Evolutionary conservation across 2,888 invertebrate species (phyloP), one percentile per base, ranked within the genome.

Genomic region (Odontomyia ornata): DNA sequence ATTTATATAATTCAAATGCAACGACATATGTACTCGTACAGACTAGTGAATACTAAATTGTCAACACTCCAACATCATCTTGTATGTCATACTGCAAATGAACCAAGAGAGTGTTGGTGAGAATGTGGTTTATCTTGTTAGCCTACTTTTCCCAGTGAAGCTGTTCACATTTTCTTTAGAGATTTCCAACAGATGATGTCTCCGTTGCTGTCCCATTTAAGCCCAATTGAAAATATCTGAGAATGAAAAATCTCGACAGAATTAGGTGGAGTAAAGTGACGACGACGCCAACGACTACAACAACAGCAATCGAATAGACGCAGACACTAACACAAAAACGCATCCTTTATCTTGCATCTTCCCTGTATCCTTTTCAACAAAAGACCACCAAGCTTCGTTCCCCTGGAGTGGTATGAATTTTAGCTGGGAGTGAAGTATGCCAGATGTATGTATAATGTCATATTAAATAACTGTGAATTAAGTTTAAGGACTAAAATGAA

Each of bases 111-210:
- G 25, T 25, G 23, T 2, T n/a, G n/a, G n/a, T 2, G 69, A 47
- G 69, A 69, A 69, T 69, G 69, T 69, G 69, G 69, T 69, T 69
- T 69, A 69, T 69, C 69, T 69, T 69, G 69, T 69, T 69, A 69
- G 47, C 73, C 73, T 73, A 73, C 57, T 57, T 73, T 73, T 28
- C 27, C 56, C 23, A 30, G 56, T 56, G 21, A n/a, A 15, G 18
- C 21, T 72, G 28, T 25, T 36, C 73, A 47, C 60, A 73, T 60
- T 73, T 57, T 60, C 60, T 36, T 73, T 25, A 36, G 36, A 73
- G 57, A 73, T 73, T 36, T 60, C 23, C 60, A 30, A 30, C 7
- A 57, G 73, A 7, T 25, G 57, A 73, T 60, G 30, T 73, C 60
- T 57, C 73, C 57, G 43, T 36, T 36, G 25, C 52, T 73, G 73